A percentile compares a stretch with the other conserved stretches of the same genome.
Evolutionary conservation across 2,888 invertebrate genomes (phyloP).

Genomic region (Synergus japonicus): DNA sequence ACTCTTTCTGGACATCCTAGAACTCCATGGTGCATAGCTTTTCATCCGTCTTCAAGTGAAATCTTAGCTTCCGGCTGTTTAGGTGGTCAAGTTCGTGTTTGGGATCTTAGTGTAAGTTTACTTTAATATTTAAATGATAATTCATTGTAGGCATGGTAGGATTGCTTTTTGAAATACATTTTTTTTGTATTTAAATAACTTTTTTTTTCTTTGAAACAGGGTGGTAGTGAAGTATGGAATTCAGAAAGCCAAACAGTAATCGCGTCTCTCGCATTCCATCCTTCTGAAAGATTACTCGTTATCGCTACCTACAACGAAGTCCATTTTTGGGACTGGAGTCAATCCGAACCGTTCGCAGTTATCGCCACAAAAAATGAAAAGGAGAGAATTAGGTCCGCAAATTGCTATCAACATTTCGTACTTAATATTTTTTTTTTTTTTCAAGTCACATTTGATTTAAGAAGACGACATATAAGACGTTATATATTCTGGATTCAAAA

Average conservation of each 20-base stretch:
- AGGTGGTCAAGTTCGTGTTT: constrained; percentile 92
- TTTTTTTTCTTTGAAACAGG: constrained; percentile 79
- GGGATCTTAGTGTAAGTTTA: constrained; percentile 87
- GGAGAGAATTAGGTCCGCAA: constrained; percentile 87
- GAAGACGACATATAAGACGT: too few species aligned
- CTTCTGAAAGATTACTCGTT: constrained; percentile 88
- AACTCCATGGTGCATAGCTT: constrained; percentile 94
- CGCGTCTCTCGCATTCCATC: constrained; percentile 93
- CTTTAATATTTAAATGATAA: not conserved
- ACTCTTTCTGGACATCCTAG: constrained; percentile 90
- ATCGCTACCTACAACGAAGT: constrained; percentile 91
- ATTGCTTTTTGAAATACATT: not conserved
- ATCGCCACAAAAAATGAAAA: constrained; percentile 86
- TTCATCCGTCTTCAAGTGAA: constrained; percentile 90
- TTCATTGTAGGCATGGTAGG: too few species aligned
- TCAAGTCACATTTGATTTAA: not conserved
- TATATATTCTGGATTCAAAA: not conserved
- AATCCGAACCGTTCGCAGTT: constrained; percentile 86
- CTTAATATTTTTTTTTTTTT: not conserved
- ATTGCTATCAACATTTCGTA: constrained; percentile 4
- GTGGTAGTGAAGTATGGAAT: constrained; percentile 91
- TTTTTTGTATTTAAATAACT: constrained; percentile 16
- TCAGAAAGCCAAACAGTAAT: constrained; percentile 86
- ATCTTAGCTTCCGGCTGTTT: constrained; percentile 93
- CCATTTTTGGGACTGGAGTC: constrained; percentile 94